Evolutionary conservation across 2,888 invertebrate genomes (phyloP).

Genomic region (Scotopteryx bipunctaria): DNA sequence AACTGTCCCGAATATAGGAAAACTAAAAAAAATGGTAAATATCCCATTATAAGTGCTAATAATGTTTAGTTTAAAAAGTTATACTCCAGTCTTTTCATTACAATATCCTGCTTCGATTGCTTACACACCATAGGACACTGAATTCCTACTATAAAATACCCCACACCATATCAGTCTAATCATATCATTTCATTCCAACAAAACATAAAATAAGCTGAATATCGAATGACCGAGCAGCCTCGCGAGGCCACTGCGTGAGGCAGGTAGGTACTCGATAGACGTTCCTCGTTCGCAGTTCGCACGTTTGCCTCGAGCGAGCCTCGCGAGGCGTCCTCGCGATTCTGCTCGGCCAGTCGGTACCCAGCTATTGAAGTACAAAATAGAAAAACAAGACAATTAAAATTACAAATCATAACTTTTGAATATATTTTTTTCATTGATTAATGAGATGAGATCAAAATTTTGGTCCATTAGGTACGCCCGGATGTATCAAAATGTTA

Average conservation of each 20-base stretch:
- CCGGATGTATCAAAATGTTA: constrained; percentile 44
- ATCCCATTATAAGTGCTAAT: no score
- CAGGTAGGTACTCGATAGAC: no score
- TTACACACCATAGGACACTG: constrained; percentile 24
- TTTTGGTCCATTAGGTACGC: constrained; percentile 59
- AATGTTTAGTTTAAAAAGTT: no score
- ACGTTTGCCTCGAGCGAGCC: no score
- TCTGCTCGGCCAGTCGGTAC: no score
- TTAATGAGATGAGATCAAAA: constrained; percentile 54
- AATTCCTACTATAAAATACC: constrained; percentile 21
- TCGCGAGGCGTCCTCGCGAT: no score
- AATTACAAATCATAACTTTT: constrained; percentile 42
- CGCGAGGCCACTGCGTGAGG: no score
- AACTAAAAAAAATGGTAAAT: no score
- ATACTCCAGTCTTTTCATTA: constrained; percentile 38
- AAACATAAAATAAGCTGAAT: constrained; percentile 28
- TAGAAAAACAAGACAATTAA: constrained; percentile 20
- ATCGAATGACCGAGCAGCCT: no score
- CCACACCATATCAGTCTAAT: constrained; percentile 30
- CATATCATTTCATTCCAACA: constrained; percentile 28
- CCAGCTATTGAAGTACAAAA: constrained; percentile 27
- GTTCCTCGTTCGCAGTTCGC: no score
- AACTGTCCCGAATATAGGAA: no score
- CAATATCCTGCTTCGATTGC: constrained; percentile 25
- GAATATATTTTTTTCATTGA: constrained; percentile 34